Evolutionary conservation across 2,888 invertebrate genomes (phyloP).

Genomic region (Hydrotaea diabolus): DNA sequence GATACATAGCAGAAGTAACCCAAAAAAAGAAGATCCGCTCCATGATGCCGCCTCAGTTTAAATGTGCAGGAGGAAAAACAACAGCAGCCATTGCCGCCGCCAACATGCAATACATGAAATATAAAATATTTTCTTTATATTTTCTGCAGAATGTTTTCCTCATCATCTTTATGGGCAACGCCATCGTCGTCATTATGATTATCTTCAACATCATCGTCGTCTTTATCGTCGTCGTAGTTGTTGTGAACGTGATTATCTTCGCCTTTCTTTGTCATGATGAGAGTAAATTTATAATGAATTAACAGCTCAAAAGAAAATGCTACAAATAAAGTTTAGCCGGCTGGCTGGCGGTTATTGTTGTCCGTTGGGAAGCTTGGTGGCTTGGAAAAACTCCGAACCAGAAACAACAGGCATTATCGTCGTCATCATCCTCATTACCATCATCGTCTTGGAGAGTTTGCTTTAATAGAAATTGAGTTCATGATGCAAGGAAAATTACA

Average conservation of each 20-base stretch:
- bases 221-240: conserved; percentile 16
- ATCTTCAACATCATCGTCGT: conserved; percentile 36
- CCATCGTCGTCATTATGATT: conserved; percentile 33
- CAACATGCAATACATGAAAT: conserved; percentile 13
- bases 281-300: conserved; percentile 57
- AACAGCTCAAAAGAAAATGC: conserved; percentile 29
- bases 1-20: neutral
- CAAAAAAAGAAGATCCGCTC: neutral
- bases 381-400: conserved; percentile 8
- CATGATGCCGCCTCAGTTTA: neutral
- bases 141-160: conserved; percentile 1
- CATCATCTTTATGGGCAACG: conserved; percentile 32
- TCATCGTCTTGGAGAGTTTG: conserved; percentile 31
- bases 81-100: neutral
- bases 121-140: neutral
- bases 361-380: neutral
- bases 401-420: neutral
- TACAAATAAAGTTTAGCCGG: conserved; percentile 17
- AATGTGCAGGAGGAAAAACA: neutral
- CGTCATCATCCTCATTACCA: neutral
- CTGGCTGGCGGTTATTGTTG: neutral
- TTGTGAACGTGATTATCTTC: conserved; percentile 6
- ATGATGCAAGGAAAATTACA: conserved; percentile 43
- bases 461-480: conserved; percentile 52
- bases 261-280: conserved; percentile 3